phyloP scores from a whole-genome alignment of 2,888 invertebrate species.

The Sarcophaga subvicina region DNA sequence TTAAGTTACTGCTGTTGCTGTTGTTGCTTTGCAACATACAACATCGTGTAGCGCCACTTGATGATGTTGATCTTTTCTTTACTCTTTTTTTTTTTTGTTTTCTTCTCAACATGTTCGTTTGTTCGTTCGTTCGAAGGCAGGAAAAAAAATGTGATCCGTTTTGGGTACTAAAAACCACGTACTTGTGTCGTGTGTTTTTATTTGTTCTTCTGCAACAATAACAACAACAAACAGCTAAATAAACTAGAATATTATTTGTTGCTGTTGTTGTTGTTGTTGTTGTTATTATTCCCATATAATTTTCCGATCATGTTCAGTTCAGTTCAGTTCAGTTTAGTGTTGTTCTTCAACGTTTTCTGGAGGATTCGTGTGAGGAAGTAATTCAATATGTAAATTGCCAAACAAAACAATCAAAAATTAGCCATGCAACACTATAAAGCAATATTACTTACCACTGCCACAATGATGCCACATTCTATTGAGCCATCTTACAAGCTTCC shows the following conservation, averaged over 20 bases:
- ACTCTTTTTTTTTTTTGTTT: conserved; percentile 45
- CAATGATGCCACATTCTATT: background rate
- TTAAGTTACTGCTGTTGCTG: background rate
- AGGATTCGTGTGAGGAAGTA: conserved; percentile 73
- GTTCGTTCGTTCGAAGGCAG: conserved; percentile 1
- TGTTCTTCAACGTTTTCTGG: conserved; percentile 29
- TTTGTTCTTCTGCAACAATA: conserved; percentile 50
- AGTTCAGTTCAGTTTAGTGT: background rate
- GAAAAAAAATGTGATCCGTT: background rate
- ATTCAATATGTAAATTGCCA: conserved; percentile 78
- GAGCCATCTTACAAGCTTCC: background rate
- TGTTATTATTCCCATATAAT: conserved; percentile 63
- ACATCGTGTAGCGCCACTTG: conserved; percentile 74
- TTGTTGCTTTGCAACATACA: conserved; percentile 27
- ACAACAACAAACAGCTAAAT: conserved; percentile 14
- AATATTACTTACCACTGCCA: background rate
- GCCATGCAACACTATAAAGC: conserved; percentile 72
- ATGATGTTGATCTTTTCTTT: conserved; percentile 70
- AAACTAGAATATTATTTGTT: conserved; percentile 42
- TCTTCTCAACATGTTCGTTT: conserved; percentile 51
- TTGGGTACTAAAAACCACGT: conserved; percentile 57
- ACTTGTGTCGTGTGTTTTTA: conserved; percentile 68
- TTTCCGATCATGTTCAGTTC: conserved; percentile 70
- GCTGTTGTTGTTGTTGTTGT: conserved; percentile 55
- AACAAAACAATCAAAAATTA: conserved; percentile 77